These are phyloP conservation scores for Climacteris rufus DNA, from an alignment of 2,113 vertebrate genomes.

Conservation along the genomic window DNA sequence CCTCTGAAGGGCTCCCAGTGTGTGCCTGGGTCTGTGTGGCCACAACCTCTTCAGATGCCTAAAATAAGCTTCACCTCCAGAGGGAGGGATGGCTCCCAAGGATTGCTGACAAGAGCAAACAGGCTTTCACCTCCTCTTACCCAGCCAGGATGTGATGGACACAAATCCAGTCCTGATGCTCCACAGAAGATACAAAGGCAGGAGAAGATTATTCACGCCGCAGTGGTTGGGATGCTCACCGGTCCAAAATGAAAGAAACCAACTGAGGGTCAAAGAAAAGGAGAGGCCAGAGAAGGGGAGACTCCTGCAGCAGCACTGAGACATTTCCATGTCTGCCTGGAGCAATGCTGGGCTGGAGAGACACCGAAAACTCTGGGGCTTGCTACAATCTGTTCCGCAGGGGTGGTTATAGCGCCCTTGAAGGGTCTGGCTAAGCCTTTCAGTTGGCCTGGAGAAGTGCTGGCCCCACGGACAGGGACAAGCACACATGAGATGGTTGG, in stretches of 20 bases:
- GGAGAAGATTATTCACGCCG: background rate
- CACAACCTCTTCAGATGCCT: background rate
- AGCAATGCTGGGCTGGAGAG: background rate
- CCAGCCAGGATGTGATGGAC: background rate
- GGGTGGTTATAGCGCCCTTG: background rate
- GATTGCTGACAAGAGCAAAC: background rate
- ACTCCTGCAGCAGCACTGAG: background rate
- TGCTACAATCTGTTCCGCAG: background rate
- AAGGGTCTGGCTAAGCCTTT: background rate
- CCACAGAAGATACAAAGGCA: background rate
- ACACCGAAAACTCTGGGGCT: background rate
- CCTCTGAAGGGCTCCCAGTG: background rate
- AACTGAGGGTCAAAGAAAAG: background rate
- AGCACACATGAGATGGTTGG: background rate
- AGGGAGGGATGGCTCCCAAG: background rate
- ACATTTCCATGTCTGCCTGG: background rate
- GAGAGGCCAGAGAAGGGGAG: background rate
- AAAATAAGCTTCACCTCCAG: background rate
- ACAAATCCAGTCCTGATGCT: background rate
- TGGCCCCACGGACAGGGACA: background rate
- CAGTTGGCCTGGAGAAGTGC: background rate
- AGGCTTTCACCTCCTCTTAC: background rate
- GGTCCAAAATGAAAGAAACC: background rate
- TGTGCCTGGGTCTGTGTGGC: fast-evolving
- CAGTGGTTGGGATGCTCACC: background rate